Conservation (phyloP, 2,888 invertebrate species). For the Monoplex corrugatus region DNA sequence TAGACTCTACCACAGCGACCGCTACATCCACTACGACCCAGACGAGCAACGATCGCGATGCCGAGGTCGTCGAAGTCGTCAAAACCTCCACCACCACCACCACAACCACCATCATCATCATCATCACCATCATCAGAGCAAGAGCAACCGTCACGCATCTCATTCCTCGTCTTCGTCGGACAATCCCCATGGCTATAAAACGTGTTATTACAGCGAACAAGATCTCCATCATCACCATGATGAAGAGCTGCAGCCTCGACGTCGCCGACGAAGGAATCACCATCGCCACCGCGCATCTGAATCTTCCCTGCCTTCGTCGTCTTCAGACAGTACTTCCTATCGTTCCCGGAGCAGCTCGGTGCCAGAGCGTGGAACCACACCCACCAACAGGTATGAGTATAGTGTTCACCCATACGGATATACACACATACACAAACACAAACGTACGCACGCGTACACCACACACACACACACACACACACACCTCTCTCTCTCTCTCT, state of each 20-base stretch:
- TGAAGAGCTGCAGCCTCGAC: no score
- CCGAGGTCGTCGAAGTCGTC: background rate
- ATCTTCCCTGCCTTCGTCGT: background rate
- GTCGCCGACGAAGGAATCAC: no score
- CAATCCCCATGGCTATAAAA: background rate
- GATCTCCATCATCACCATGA: no score
- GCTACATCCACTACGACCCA: background rate
- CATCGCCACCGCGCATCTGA: background rate
- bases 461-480: no score
- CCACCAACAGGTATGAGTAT: no score
- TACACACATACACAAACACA: no score
- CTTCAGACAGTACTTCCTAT: background rate
- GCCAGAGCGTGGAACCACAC: background rate
- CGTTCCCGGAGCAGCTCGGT: conserved; percentile 42
- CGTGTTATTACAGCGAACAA: no score
- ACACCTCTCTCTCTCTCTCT: no score
- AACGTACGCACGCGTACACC: no score
- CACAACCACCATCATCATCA: background rate
- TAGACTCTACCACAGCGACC: conserved; percentile 39
- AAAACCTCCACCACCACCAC: background rate
- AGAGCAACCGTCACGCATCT: background rate
- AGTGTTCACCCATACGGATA: no score
- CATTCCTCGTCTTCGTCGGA: no score
- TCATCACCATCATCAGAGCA: background rate
- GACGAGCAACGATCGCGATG: background rate